Conservation (phyloP, 2,888 invertebrate genomes). For the Baronia brevicornis region DNA sequence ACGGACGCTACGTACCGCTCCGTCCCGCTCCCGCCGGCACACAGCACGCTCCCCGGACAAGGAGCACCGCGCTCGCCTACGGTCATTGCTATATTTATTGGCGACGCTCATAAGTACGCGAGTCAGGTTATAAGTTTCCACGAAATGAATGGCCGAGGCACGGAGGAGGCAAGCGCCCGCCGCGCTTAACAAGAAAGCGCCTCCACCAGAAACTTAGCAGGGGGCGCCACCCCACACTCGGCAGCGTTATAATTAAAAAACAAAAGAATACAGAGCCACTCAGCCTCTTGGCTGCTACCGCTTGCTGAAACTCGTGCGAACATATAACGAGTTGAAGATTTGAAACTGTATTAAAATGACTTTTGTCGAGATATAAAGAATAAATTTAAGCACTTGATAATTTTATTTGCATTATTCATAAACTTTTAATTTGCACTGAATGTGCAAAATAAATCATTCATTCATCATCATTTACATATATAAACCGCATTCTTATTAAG, state of each 20-base stretch:
- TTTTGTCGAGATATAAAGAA: slow-evolving; percentile 26
- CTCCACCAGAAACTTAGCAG: slow-evolving; percentile 62
- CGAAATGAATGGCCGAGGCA: slow-evolving; percentile 73
- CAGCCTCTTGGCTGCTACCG: slow-evolving; percentile 58
- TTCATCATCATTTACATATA: too few species aligned
- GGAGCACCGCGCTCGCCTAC: slow-evolving; percentile 54
- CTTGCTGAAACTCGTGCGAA: slow-evolving; percentile 57
- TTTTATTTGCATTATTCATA: too few species aligned
- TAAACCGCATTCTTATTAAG: too few species aligned
- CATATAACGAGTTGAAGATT: slow-evolving; percentile 54
- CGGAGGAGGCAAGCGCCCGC: slow-evolving; percentile 66
- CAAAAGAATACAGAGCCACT: slow-evolving; percentile 73
- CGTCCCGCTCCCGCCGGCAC: slow-evolving; percentile 50
- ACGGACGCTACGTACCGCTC: slow-evolving; percentile 41
- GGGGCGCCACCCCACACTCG: slow-evolving; percentile 47
- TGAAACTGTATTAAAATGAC: slow-evolving; percentile 31
- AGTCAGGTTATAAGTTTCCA: slow-evolving; percentile 75
- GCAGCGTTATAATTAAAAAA: slow-evolving; percentile 73
- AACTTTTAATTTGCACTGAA: too few species aligned
- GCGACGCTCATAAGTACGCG: slow-evolving; percentile 76
- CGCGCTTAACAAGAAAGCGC: slow-evolving; percentile 66
- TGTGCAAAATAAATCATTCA: too few species aligned
- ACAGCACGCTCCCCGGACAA: slow-evolving; percentile 37
- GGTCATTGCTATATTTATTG: slow-evolving; percentile 76
- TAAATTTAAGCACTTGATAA: too few species aligned